Conservation (phyloP, 2,797 vertebrate genomes). For the Cichlasoma orientale region DNA sequence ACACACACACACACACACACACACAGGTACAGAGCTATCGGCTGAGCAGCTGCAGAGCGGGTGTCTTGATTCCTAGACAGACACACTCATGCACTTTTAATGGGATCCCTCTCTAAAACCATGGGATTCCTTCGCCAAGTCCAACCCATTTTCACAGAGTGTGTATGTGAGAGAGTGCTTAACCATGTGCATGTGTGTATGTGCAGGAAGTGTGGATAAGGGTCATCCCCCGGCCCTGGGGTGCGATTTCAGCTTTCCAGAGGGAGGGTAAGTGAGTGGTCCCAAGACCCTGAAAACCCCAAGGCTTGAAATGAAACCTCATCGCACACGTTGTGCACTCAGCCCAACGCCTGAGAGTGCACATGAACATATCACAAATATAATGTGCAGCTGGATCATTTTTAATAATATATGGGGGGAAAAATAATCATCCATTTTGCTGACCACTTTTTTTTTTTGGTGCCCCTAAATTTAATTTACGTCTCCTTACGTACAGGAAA, state of each 20-base stretch:
- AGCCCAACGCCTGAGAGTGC: background rate
- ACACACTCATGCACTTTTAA: slow-evolving; percentile 82
- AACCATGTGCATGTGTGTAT: slow-evolving; percentile 27
- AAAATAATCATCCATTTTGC: background rate
- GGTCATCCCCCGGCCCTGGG: slow-evolving; percentile 68
- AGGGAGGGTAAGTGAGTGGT: slow-evolving; percentile 68
- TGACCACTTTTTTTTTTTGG: background rate
- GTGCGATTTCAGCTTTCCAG: slow-evolving; percentile 65
- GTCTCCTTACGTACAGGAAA: background rate
- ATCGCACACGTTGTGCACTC: background rate
- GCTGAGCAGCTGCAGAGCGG: slow-evolving; percentile 34
- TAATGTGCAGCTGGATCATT: background rate
- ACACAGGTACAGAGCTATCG: slow-evolving; percentile 29
- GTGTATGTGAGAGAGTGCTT: slow-evolving; percentile 24
- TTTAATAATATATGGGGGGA: background rate
- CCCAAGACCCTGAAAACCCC: slow-evolving; percentile 73
- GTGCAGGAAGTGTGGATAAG: slow-evolving; percentile 29
- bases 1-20: slow-evolving; percentile 17
- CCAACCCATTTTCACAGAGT: slow-evolving; percentile 7
- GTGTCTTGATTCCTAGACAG: slow-evolving; percentile 79
- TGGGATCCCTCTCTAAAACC: slow-evolving; percentile 72
- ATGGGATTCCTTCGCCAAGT: slow-evolving; percentile 59
- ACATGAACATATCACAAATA: background rate
- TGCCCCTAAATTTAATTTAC: background rate
- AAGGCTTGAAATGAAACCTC: slow-evolving; percentile 70